Evolutionary conservation across 2,113 vertebrate species (phyloP), one percentile per base, ranked within the genome.

Genomic region (Uropsilus gracilis): DNA sequence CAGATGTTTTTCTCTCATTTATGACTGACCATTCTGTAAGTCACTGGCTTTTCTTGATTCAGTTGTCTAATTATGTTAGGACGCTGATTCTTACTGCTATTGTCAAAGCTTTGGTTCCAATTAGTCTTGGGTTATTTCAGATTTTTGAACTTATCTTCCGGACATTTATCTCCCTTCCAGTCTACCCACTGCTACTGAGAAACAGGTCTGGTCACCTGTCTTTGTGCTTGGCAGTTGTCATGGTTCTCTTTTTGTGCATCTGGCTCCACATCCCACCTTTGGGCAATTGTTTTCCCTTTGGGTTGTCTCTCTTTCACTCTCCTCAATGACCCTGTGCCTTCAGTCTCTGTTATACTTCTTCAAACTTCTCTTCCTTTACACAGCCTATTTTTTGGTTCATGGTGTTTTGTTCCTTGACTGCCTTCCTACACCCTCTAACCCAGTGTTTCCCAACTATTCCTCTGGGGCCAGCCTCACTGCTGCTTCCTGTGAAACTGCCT

Each of bases 161-260:
- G 6, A 83, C 8, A 16, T 22, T 42, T 18, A 1, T 6, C 77
- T 68, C 8, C 7, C 57, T 6, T 34, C 64, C 48, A 39, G 0
- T 16, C 28, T 59, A 3, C n/a, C 1, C 0, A 32, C n/a, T 28
- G 17, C 72, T 81, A 17, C 37, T 39, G 28, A 84, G 89, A 72
- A 69, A 72, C 44, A 34, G 26, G 16, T 66, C 44, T 30, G 34
- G 30, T 55, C 50, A 1, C 11, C 10, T 68, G 10, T 4, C 42
- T 63, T 18, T 44, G 0, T 12, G 16, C 46, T 18, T n/a, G 80
- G 18, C 50, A 28, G 6, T 42, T 2, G 2, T 39, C 39, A 13
- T 11, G 24, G 14, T 20, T 30, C 22, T 59, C 4, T 17, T 2
- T 37, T 13, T 0, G 1, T 5, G 55, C 12, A 11, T 10, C 0